Evolutionary conservation across 2,888 invertebrate species (phyloP), one percentile per base, ranked within the genome.

Genomic region (Barypeithes pellucidus): DNA sequence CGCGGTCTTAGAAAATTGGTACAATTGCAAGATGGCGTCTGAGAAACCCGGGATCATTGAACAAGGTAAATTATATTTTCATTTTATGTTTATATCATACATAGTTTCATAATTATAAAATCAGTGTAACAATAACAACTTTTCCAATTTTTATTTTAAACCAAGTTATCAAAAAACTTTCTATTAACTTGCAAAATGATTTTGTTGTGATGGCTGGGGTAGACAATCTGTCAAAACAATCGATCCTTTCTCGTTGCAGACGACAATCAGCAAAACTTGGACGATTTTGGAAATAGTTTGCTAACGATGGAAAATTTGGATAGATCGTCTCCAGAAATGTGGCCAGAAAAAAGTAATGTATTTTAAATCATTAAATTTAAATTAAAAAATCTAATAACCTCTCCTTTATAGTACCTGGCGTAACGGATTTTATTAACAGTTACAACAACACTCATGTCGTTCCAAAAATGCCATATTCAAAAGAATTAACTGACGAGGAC

Each of bases 271-370:
- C 80, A 81, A 72, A 83, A 83, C 71, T 77, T 86, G 74, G 78
- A 81, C 67, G 83, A 83, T 71, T 78, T 86, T 71, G 95, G 94
- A 84, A 93, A 93, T 83, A 93, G 91, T 84, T 89, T 98, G 73
- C 88, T 96, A 81, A 96, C 96, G 83, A 89, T 94, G 83, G 98
- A 98, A 87, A 96, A 95, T 84, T 87, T 98, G 80, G 97, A 97
- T 86, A 90, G 98, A 80, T 92, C 95, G n/a, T 98, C 98, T 1
- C 98, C 98, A 36, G 97, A 98, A 84, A 87, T 98, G 81, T 98
- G 98, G 98, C 97, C 97, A 22, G 97, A 97, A 86, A 94, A 95
- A 88, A 94, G 97, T 96, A 89, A 91, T 92, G 18, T 33, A 47
- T 68, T 45, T 20, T 16, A 45, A 47, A 20, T n/a, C 36, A 29